Evolutionary conservation across 2,888 invertebrate species (phyloP).

Genomic region (Anoncus sp.): DNA sequence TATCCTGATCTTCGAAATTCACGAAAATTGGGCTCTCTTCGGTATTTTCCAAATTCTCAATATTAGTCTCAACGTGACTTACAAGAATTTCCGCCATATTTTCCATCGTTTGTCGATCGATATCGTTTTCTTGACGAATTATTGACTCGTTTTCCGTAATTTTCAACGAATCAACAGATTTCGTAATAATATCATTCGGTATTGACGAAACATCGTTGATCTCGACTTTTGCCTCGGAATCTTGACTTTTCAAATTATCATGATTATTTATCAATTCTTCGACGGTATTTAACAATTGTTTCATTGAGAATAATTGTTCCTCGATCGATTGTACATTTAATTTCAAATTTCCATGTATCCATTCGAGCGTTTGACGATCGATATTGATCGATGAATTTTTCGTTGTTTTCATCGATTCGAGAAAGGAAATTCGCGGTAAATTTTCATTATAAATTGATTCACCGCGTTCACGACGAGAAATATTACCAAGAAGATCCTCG

Average conservation of each 20-base stretch:
- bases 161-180: not conserved
- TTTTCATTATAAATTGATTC: slow-evolving; percentile 3
- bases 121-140: not conserved
- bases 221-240: not conserved
- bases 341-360: slow-evolving; percentile 42
- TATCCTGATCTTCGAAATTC: slow-evolving; percentile 16
- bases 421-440: slow-evolving; percentile 33
- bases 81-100: not conserved
- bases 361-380: slow-evolving; percentile 23
- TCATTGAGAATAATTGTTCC: slow-evolving; percentile 49
- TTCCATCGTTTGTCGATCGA: not conserved
- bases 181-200: too few relatives aligned
- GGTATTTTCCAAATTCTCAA: not conserved
- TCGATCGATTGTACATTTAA: slow-evolving; percentile 27
- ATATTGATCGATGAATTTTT: not conserved
- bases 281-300: slow-evolving; percentile 15
- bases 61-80: not conserved
- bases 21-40: not conserved
- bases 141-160: not conserved
- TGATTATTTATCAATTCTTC: slow-evolving; percentile 16
- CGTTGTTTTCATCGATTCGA: not conserved
- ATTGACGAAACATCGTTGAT: not conserved
- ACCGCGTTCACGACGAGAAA: not conserved
- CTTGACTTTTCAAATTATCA: not conserved
- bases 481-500: slow-evolving; percentile 28